Conservation (phyloP, 2,888 invertebrate genomes). For the Lasioglossum calceatum region DNA sequence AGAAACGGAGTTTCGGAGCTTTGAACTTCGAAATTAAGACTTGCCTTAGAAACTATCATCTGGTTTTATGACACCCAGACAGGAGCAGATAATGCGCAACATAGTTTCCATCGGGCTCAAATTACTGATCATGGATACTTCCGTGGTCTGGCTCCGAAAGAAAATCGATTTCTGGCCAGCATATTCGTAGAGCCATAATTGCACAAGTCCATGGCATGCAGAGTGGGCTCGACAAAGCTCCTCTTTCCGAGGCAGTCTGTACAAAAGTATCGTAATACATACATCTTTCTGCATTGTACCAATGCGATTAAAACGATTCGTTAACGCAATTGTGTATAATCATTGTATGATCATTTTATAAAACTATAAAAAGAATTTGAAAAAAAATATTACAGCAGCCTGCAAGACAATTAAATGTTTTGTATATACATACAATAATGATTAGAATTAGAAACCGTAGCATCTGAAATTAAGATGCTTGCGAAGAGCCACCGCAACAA, state of each 20-base stretch:
- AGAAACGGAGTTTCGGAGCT: too few relatives aligned
- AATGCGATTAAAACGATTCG: constrained; percentile 19
- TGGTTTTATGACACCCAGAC: neutral
- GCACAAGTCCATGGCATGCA: neutral
- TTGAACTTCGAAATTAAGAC: neutral
- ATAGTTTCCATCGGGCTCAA: neutral
- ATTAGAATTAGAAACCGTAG: constrained; percentile 59
- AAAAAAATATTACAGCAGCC: constrained; percentile 40
- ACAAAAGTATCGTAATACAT: constrained; percentile 22
- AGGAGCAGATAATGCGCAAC: neutral
- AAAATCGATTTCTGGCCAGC: neutral
- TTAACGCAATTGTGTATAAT: constrained; percentile 5
- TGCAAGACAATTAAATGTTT: constrained; percentile 37
- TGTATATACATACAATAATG: constrained; percentile 44
- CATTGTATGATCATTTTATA: constrained; percentile 29
- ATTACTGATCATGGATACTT: neutral
- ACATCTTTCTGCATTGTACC: constrained; percentile 27
- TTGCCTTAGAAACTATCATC: neutral
- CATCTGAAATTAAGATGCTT: constrained; percentile 58
- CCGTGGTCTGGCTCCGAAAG: neutral
- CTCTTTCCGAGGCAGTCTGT: constrained; percentile 20
- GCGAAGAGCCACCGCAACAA: constrained; percentile 80
- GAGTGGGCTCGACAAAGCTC: neutral
- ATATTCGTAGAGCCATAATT: neutral
- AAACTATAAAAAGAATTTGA: constrained; percentile 28